Conservation (phyloP, 35 echinoderm and acorn worm genomes). For the Apostichopus parvimensis region DNA sequence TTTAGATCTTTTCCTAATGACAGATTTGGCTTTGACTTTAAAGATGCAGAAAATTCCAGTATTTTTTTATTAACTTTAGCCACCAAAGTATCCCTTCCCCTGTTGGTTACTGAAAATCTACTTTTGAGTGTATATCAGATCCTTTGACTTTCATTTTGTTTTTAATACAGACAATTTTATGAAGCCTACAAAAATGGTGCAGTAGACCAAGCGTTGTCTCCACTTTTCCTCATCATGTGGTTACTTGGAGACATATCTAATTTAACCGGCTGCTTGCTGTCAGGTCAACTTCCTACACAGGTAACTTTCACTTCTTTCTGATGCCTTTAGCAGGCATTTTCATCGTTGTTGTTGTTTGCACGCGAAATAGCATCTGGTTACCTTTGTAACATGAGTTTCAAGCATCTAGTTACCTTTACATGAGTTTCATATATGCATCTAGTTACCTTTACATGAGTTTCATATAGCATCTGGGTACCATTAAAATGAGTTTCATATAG, state of each 20-base stretch:
- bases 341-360: not conserved
- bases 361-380: too few relatives aligned
- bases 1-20: too few relatives aligned
- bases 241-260: constrained; percentile 86
- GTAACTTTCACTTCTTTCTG: constrained; percentile 30
- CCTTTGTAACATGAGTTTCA: too few relatives aligned
- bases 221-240: constrained; percentile 82
- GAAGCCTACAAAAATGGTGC: constrained; percentile 79
- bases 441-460: too few relatives aligned
- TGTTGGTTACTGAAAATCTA: too few relatives aligned
- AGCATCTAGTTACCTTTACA: too few relatives aligned
- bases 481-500: too few relatives aligned
- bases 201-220: constrained; percentile 76
- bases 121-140: too few relatives aligned
- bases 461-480: too few relatives aligned
- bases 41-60: not conserved
- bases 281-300: constrained; percentile 84
- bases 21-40: too few relatives aligned
- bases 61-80: not conserved
- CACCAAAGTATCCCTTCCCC: not conserved
- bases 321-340: not conserved
- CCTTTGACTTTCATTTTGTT: not conserved
- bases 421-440: too few relatives aligned
- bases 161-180: constrained; percentile 81
- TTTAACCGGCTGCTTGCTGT: constrained; percentile 76